Base-by-base conservation (phyloP, 2,888 invertebrate genomes). In the Melitaea athalia region DNA sequence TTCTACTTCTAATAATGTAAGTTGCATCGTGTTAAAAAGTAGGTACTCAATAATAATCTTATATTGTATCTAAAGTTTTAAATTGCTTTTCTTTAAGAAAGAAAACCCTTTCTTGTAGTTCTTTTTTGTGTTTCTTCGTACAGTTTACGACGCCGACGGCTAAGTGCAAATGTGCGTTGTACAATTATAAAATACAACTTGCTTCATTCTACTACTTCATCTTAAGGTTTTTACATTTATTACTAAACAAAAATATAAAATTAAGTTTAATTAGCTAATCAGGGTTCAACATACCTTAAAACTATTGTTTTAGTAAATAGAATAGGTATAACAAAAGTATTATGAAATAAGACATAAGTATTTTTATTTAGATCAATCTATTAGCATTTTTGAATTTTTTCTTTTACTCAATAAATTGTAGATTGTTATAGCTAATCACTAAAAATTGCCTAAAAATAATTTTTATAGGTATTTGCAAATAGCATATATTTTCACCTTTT, bases 81-180 rank as follows among this genome's bases (percentile, higher is more conserved):
- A n/a, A 7, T 15, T 50, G 53, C 49, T 53, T 67, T 59, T 38
- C 43, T 64, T 63, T 57, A 63, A 59, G 68, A 60, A 77, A 76
- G 77, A 72, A 78, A 79, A 78, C 74, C 75, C 78, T 77, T n/a
- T 33, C 31, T 43, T 49, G 12, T 45, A 45, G 45, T 66, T 59
- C 65, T 79, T 80, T 76, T 78, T 81, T 81, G 80, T 52, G 79
- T 81, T 83, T 81, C 83, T 80, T 79, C 75, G 43, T 53, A 77
- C 78, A 74, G 77, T 86, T 89, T 86, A 89, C 81, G 86, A 86
- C 72, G 75, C 79, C 82, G 84, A 76, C 86, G 82, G 83, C 83
- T 80, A 80, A 83, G 83, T 81, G 81, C 81, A 80, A 77, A 79
- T 67, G 72, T 63, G 72, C 69, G 68, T 63, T 80, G 78, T 75